These are phyloP conservation scores for Poeciliopsis retropinna DNA, from an alignment of 2,113 vertebrate genomes.

Conservation along the genomic window DNA sequence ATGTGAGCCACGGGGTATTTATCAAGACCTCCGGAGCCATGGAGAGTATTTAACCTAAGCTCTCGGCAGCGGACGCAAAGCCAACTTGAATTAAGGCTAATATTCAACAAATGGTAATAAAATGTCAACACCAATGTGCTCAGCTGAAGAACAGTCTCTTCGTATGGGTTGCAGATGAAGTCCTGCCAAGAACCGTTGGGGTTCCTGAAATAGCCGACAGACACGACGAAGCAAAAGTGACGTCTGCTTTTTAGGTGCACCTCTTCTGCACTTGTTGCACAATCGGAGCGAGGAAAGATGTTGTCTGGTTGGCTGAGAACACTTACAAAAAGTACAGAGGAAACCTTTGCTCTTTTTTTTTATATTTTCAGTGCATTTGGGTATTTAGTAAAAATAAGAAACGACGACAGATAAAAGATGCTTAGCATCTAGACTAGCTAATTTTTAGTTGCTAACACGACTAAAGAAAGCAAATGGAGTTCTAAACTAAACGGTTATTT, in stretches of 20 bases:
- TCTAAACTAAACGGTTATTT: too few relatives aligned
- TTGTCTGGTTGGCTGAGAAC: neutral
- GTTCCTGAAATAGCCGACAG: slow-evolving; percentile 18
- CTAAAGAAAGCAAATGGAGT: too few relatives aligned
- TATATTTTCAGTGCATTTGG: too few relatives aligned
- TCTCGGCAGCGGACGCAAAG: slow-evolving; percentile 47
- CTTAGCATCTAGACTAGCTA: too few relatives aligned
- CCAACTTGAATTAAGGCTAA: slow-evolving; percentile 47
- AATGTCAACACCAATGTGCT: slow-evolving; percentile 46
- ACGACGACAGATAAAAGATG: too few relatives aligned
- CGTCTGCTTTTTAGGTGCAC: neutral
- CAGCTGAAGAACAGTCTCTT: slow-evolving; percentile 10
- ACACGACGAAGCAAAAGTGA: neutral
- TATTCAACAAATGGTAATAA: slow-evolving; percentile 35
- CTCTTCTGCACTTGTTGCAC: neutral
- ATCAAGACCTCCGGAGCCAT: slow-evolving; percentile 24
- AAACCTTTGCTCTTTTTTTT: too few relatives aligned
- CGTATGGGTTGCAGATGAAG: slow-evolving; percentile 20
- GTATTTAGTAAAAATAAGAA: too few relatives aligned
- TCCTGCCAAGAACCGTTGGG: neutral
- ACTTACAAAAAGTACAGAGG: too few relatives aligned
- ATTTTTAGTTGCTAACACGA: too few relatives aligned
- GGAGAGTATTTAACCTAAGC: slow-evolving; percentile 19
- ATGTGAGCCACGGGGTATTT: slow-evolving; percentile 25
- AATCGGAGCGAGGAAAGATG: neutral